Conservation (phyloP, 2,113 vertebrate genomes). For the Pomatorhinus ruficollis region DNA sequence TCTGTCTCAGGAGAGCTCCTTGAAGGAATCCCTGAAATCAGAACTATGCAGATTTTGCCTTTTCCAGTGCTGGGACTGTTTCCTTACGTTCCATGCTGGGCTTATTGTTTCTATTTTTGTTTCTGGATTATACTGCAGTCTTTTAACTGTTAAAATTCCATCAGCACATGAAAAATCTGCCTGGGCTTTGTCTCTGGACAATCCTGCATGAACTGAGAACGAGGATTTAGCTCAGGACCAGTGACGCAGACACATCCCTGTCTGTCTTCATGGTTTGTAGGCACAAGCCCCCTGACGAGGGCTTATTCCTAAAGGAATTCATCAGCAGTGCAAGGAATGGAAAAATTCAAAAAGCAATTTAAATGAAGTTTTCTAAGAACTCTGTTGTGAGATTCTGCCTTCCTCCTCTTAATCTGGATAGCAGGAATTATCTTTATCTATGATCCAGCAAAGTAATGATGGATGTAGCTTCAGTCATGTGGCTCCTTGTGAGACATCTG, state of each 20-base stretch:
- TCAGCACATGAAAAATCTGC: neutral
- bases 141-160: neutral
- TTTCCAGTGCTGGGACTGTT: neutral
- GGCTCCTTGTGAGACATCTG: neutral
- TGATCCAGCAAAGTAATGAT: neutral
- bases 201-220: neutral
- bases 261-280: neutral
- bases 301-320: neutral
- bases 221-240: neutral
- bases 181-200: neutral
- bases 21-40: neutral
- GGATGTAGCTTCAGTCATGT: neutral
- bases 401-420: neutral
- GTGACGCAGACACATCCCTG: neutral
- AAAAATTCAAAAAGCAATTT: neutral
- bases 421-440: neutral
- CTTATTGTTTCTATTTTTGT: neutral
- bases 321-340: neutral
- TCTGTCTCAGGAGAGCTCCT: neutral
- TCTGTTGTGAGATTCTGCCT: neutral
- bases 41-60: neutral
- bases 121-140: neutral
- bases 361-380: neutral
- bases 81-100: neutral
- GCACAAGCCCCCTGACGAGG: too few relatives aligned